phyloP scores from a whole-genome alignment of 1,140 invertebrate genomes.

The Episyrphus balteatus region DNA sequence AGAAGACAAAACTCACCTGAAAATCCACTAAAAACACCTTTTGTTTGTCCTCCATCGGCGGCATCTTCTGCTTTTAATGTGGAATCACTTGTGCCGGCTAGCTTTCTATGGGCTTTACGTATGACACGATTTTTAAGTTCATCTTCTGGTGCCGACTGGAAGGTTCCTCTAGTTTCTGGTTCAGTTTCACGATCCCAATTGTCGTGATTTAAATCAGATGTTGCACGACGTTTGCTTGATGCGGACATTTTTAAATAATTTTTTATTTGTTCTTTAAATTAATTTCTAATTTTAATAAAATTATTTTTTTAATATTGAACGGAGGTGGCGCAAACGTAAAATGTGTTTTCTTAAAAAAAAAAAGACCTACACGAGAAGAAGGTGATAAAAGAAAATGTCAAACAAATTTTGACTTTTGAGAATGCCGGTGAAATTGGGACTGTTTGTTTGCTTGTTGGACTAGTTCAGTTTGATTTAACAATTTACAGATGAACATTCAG shows the following conservation, averaged over 20 bases:
- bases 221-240: slow-evolving; percentile 56
- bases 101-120: slow-evolving; percentile 61
- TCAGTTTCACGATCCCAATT: slow-evolving; percentile 84
- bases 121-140: slow-evolving; percentile 63
- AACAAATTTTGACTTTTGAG: too few relatives aligned
- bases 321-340: too few relatives aligned
- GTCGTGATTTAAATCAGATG: slow-evolving; percentile 70
- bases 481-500: too few relatives aligned
- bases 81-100: slow-evolving; percentile 11
- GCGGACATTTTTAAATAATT: slow-evolving; percentile 51
- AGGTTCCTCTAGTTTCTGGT: slow-evolving; percentile 63
- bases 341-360: too few relatives aligned
- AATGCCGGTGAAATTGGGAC: too few relatives aligned
- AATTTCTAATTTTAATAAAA: too few relatives aligned
- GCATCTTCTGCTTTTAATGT: slow-evolving; percentile 19
- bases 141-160: slow-evolving; percentile 56
- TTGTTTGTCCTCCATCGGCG: slow-evolving; percentile 38
- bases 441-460: too few relatives aligned
- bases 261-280: too few relatives aligned
- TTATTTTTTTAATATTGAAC: too few relatives aligned
- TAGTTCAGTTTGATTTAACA: too few relatives aligned
- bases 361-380: too few relatives aligned
- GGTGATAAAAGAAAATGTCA: too few relatives aligned
- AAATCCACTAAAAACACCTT: slow-evolving; percentile 53
- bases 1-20: slow-evolving; percentile 35